These are phyloP conservation scores for Hypanus sabinus DNA, from an alignment of 2,113 vertebrate species.

Conservation along the genomic window DNA sequence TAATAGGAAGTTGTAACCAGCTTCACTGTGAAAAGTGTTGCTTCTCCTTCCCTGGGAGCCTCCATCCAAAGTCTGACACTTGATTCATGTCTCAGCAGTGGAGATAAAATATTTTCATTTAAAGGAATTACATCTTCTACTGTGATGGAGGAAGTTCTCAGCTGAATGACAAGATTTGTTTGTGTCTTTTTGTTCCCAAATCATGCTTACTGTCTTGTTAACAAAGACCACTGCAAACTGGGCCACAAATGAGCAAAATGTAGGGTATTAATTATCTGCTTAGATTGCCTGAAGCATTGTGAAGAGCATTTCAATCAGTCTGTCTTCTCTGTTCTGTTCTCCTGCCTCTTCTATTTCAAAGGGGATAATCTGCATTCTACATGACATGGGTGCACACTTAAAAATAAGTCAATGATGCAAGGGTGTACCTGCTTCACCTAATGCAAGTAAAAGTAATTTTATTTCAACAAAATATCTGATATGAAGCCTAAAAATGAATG, in stretches of 20 bases:
- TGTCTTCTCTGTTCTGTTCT: not conserved
- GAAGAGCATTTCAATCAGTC: not conserved
- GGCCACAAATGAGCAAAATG: not conserved
- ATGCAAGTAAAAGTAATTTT: not conserved
- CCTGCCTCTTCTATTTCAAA: not conserved
- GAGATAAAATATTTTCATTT: not conserved
- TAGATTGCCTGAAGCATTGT: not conserved
- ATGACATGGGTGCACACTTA: not conserved
- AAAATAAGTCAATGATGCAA: not conserved
- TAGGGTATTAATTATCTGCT: not conserved
- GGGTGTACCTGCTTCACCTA: too few species aligned
- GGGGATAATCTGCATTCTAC: not conserved
- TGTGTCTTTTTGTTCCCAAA: not conserved
- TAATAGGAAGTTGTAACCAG: too few species aligned
- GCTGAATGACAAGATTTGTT: not conserved
- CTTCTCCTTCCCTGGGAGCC: not conserved
- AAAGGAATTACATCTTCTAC: not conserved
- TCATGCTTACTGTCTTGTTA: too few species aligned
- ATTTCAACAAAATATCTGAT: not conserved
- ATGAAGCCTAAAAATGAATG: not conserved
- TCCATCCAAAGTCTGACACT: not conserved
- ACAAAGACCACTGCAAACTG: not conserved
- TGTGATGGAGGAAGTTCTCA: not conserved
- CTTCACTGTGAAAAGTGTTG: too few species aligned
- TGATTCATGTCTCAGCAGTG: not conserved